Conservation (phyloP, 2,888 invertebrate species). For the Helleia helle region DNA sequence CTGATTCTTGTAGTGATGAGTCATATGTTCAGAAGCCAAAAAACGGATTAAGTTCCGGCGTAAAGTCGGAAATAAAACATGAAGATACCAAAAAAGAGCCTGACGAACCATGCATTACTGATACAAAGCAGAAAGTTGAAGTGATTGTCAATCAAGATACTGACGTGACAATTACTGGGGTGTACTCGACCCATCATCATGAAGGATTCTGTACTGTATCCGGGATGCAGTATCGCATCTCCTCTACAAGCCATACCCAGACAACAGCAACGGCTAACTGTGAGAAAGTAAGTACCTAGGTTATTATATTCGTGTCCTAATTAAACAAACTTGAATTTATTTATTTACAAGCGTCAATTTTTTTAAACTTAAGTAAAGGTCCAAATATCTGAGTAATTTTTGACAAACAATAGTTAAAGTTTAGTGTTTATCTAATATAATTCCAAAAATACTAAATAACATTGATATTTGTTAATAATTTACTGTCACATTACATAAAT, state of each 20-base stretch:
- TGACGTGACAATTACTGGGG: conserved; percentile 90
- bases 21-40: conserved; percentile 67
- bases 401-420: too few species aligned
- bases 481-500: too few species aligned
- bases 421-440: too few species aligned
- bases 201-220: conserved; percentile 89
- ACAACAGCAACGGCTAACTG: conserved; percentile 88
- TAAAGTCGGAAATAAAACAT: conserved; percentile 66
- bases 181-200: conserved; percentile 87
- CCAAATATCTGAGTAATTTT: too few species aligned
- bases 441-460: too few species aligned
- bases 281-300: conserved; percentile 70
- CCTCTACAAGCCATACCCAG: conserved; percentile 88
- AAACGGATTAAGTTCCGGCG: conserved; percentile 69
- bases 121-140: conserved; percentile 77
- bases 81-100: conserved; percentile 56
- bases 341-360: too few species aligned
- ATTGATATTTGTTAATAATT: too few species aligned
- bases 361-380: too few species aligned
- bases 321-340: too few species aligned
- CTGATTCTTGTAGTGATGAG: conserved; percentile 71
- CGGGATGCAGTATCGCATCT: conserved; percentile 90
- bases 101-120: conserved; percentile 41
- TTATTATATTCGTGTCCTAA: too few species aligned
- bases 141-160: conserved; percentile 90